Evolutionary conservation across 2,888 invertebrate genomes (phyloP), one percentile per base, ranked within the genome.

Genomic region (Macroteleia sp.): DNA sequence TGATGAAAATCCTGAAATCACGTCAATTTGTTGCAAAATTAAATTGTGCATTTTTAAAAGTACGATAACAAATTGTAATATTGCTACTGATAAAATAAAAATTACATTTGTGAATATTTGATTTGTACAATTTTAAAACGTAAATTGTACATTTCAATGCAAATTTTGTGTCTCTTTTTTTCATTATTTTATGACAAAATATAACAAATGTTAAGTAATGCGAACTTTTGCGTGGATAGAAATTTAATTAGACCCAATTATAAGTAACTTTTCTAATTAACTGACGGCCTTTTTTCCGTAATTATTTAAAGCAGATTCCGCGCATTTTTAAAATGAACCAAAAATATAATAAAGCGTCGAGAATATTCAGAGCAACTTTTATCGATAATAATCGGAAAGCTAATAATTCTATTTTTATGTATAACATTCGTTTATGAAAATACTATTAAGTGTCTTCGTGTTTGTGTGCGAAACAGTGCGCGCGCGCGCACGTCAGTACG

Each of bases 261-360:
- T 57, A 73, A 73, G 57, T 64, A 73, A 73, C 73, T 73, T 73
- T 73, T 56, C 73, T 73, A 73, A 73, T 73, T 73, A 73, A 57
- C 50, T 36, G 41, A n/a, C 48, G 50, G 39, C 28, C 22, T 61
- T 71, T 70, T 70, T 71, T 71, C 28, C 57, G 64, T 34, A 44
- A 44, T 61, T 56, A 56, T 64, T 73, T 64, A 54, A 64, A 64
- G 57, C 73, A 73, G 64, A 73, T 66, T 64, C 57, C 57, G 25
- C 57, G 44, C 73, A 73, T 73, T 64, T 66, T 73, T 57, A 56
- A 52, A 34, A 57, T 50, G 22, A 57, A 54, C 70, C 70, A 62
- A 71, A 71, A 71, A 71, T 62, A 71, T 62, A 61, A 70, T 70
- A 41, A 71, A 54, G 54, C 61, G 32, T 10, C 39, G 46, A 30